phyloP scores from a whole-genome alignment of 1,140 invertebrate species.

The Maniola jurtina region DNA sequence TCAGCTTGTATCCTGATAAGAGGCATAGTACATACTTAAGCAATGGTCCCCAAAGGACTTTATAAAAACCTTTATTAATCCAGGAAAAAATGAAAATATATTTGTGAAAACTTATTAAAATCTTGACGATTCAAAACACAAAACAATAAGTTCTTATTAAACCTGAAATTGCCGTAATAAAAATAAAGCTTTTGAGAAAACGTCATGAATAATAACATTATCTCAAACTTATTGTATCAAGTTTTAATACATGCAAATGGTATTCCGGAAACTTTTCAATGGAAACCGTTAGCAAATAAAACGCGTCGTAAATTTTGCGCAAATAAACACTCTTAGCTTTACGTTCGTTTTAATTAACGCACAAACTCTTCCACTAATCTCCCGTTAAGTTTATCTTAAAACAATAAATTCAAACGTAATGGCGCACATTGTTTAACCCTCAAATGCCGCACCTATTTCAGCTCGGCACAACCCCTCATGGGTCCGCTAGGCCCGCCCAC shows the following conservation, averaged over 20 bases:
- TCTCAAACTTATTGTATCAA: not conserved
- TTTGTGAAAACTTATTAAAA: no score
- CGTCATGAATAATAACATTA: conserved; percentile 2
- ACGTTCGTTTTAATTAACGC: conserved; percentile 33
- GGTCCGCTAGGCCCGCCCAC: conserved; percentile 52
- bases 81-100: no score
- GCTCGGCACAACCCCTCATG: conserved; percentile 39
- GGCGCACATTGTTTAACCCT: conserved; percentile 60
- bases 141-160: not conserved
- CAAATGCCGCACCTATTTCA: conserved; percentile 53
- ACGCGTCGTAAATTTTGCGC: conserved; percentile 30
- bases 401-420: conserved; percentile 67
- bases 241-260: conserved; percentile 11
- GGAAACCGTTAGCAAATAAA: conserved; percentile 23
- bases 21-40: no score
- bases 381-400: conserved; percentile 66
- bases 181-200: not conserved
- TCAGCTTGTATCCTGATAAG: no score
- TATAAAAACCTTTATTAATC: no score
- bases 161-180: not conserved
- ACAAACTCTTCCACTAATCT: conserved; percentile 43
- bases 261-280: conserved; percentile 17
- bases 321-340: conserved; percentile 19
- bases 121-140: not conserved
- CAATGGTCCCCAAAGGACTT: no score